Base-by-base conservation (phyloP, 2,797 vertebrate genomes). In the Megaceryle alcyon region DNA sequence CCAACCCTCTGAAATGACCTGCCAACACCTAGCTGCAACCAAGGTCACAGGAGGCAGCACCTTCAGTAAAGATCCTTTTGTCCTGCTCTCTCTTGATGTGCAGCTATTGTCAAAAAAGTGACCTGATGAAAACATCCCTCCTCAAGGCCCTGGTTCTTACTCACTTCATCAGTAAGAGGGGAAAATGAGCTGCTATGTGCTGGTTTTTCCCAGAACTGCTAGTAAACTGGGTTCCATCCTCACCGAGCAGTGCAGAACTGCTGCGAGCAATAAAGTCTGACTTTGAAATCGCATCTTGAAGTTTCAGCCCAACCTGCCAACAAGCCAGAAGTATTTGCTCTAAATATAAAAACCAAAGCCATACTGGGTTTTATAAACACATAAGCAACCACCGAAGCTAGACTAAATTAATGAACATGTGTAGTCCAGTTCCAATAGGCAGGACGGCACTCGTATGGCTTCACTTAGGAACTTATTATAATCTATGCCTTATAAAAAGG, bases 391-490 rank as follows among this genome's bases (percentile, higher is more conserved):
- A 69, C 49, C 1, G 3, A 73, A 72, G 83, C 25, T 37, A 71
- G 56, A 48, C 68, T 37, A 77, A 88, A 88, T 72, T 88, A 93
- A 90, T 31, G 59, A 91, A 79, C 46, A 39, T 0, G 10, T 63
- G 66, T 44, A 76, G 35, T 83, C 66, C 72, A 49, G 41, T 29
- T 81, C 69, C 80, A 63, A 14, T 4, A 66, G 80, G 48, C 9
- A 14, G 44, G 68, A 88, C 5, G 6, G 78, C 60, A 49, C 69
- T 77, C 3, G 8, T 11, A 70, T 56, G 68, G 83, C 66, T 94
- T 92, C 68, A 54, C 83, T 96, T 89, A 82, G 53, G n/a, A 70
- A 82, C 68, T 80, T 60, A 46, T 21, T 76, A 43, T n/a, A 82
- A 82, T 59, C 41, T 59, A 8, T 68, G 51, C 51, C 78, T 91